These are phyloP conservation scores for Merops nubicus DNA, from an alignment of 2,113 vertebrate genomes.

Conservation along the genomic window DNA sequence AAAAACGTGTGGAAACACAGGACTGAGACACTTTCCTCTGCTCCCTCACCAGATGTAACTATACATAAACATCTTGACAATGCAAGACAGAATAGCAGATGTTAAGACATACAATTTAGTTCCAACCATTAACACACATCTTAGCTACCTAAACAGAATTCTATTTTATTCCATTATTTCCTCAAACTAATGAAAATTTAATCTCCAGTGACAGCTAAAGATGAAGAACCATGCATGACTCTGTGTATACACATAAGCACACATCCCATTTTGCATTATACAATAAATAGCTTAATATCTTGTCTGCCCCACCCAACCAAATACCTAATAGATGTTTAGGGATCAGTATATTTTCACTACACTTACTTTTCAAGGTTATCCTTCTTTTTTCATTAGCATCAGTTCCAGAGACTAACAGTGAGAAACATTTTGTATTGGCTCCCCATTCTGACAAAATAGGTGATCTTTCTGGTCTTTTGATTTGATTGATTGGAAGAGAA, in stretches of 20 bases:
- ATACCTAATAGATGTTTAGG: neutral
- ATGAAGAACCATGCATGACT: neutral
- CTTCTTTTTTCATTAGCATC: neutral
- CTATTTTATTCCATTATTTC: neutral
- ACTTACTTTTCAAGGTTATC: neutral
- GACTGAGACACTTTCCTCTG: neutral
- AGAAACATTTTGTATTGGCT: neutral
- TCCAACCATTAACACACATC: neutral
- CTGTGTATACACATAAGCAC: neutral
- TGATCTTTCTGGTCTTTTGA: neutral
- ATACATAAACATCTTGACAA: neutral
- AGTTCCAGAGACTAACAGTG: neutral
- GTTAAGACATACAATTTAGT: neutral
- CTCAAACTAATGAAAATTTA: neutral
- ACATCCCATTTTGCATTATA: neutral
- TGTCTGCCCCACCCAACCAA: accelerated
- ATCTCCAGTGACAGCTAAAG: neutral
- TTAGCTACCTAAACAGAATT: neutral
- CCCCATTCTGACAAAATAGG: neutral
- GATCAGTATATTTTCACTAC: neutral
- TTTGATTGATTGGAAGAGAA: neutral
- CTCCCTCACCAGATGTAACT: neutral
- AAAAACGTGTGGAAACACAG: neutral
- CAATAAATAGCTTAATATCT: neutral
- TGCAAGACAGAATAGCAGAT: neutral